These are phyloP conservation scores for Lepidostoma basale DNA, from an alignment of 1,140 invertebrate species.

Conservation along the genomic window DNA sequence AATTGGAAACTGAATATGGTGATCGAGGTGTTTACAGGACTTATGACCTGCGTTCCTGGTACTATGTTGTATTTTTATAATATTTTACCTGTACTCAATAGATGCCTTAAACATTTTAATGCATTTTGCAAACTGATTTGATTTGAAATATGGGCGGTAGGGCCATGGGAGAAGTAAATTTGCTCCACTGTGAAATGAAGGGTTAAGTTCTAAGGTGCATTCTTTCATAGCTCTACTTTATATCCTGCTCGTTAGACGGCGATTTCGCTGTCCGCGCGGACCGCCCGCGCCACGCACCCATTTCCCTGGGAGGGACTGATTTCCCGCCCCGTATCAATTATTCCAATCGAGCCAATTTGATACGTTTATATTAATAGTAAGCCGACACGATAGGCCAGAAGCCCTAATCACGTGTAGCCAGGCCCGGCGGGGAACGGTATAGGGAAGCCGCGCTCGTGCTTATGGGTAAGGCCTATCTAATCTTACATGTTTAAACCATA, in stretches of 20 bases:
- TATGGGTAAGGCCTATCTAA: constrained; percentile 21
- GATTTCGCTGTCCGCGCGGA: constrained; percentile 10
- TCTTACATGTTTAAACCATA: neutral
- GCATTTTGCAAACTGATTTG: neutral
- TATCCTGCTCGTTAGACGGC: constrained; percentile 8
- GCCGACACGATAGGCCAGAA: constrained; percentile 27
- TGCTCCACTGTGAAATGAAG: no score
- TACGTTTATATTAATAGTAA: constrained; percentile 30
- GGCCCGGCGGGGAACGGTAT: neutral
- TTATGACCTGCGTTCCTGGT: no score
- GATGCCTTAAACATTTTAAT: no score
- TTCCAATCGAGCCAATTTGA: constrained; percentile 28
- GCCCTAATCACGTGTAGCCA: constrained; percentile 24
- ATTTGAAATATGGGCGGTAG: neutral
- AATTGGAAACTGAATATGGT: no score
- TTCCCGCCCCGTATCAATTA: constrained; percentile 30
- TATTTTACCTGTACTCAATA: no score
- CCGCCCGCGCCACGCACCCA: constrained; percentile 1
- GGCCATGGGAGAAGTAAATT: neutral
- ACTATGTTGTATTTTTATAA: neutral
- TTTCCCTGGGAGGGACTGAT: constrained; percentile 17
- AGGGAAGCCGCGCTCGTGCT: neutral
- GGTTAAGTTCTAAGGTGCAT: neutral
- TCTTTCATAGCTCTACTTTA: neutral
- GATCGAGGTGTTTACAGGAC: no score